Evolutionary conservation across 2,888 invertebrate species (phyloP).

Genomic region (Tenthredo mesomela): DNA sequence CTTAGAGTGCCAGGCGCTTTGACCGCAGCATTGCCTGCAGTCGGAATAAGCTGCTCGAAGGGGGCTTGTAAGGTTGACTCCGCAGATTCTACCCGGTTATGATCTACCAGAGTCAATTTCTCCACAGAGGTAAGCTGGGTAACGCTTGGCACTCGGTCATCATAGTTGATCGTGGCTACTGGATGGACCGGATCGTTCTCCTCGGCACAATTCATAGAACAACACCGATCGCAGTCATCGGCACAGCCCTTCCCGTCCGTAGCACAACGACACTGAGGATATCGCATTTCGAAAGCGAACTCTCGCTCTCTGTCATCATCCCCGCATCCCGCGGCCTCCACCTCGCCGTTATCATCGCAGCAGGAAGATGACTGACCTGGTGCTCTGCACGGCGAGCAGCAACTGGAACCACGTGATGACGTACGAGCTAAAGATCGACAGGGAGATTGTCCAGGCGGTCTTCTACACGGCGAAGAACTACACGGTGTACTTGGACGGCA

Average conservation of each 20-base stretch:
- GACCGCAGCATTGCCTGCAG: constrained; percentile 7
- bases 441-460: constrained; percentile 53
- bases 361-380: constrained; percentile 58
- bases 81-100: constrained; percentile 32
- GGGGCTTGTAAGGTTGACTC: neutral
- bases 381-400: constrained; percentile 50
- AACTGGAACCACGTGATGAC: constrained; percentile 48
- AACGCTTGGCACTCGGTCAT: constrained; percentile 67
- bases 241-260: constrained; percentile 51
- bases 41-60: neutral
- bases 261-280: constrained; percentile 53
- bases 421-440: constrained; percentile 45
- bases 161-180: neutral
- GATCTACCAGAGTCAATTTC: constrained; percentile 53
- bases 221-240: constrained; percentile 54
- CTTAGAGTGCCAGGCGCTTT: constrained; percentile 16
- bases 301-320: constrained; percentile 58
- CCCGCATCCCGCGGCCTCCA: constrained; percentile 50
- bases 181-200: neutral
- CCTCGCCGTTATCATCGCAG: constrained; percentile 35
- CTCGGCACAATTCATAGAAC: constrained; percentile 47
- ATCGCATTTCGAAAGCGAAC: constrained; percentile 38
- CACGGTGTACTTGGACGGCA: constrained; percentile 57
- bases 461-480: constrained; percentile 55
- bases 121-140: constrained; percentile 55